Evolutionary conservation across 2,888 invertebrate species (phyloP).

Genomic region (Germaria angustata): DNA sequence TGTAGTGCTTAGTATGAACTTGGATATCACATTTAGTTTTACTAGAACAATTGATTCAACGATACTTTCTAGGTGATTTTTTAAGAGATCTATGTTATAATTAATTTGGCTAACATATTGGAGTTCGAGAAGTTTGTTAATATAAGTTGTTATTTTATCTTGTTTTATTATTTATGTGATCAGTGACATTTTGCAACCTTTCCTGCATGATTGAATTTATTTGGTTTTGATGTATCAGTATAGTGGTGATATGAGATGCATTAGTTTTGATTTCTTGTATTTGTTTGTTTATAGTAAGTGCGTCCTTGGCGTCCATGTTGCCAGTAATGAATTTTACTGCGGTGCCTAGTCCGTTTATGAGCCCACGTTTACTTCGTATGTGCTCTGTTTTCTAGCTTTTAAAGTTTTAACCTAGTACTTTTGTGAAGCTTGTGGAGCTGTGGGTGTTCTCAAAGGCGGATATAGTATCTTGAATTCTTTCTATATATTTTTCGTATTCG

Average conservation of each 20-base stretch:
- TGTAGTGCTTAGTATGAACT: no score
- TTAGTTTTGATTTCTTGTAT: not conserved
- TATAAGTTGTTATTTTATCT: not conserved
- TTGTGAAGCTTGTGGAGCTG: not conserved
- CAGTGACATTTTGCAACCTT: not conserved
- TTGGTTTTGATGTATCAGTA: not conserved
- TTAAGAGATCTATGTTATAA: no score
- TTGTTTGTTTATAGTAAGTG: conserved; percentile 8
- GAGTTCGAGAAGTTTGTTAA: not conserved
- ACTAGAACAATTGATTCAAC: conserved; percentile 54
- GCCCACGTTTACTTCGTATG: no score
- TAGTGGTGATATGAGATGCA: not conserved
- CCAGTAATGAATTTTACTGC: conserved; percentile 61
- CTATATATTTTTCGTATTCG: no score
- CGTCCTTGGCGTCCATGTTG: conserved; percentile 49
- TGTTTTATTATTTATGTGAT: conserved; percentile 9
- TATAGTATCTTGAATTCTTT: no score
- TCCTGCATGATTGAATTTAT: not conserved
- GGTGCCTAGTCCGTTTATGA: no score
- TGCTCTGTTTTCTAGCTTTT: conserved; percentile 31
- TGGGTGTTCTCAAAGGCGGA: not conserved
- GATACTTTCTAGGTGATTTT: conserved; percentile 5
- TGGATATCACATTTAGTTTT: conserved; percentile 62
- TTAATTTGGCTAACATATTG: conserved; percentile 39
- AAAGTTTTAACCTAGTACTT: conserved; percentile 32